Conservation (phyloP, 2,113 vertebrate species). For the Gnathonemus longibarbis region DNA sequence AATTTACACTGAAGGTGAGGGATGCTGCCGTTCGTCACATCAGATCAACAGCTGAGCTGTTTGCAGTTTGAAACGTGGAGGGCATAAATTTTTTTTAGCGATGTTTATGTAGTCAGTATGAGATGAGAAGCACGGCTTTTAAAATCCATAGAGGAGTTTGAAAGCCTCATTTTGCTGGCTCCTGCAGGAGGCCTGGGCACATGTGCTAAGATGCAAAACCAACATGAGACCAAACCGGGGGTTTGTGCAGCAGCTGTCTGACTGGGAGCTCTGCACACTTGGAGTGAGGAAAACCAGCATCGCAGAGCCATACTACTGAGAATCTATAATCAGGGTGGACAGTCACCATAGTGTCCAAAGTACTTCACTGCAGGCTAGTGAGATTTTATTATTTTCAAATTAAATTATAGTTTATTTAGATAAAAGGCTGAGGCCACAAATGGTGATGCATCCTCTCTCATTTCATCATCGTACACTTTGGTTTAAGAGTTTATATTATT, state of each 20-base stretch:
- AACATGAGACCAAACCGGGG: slow-evolving; percentile 63
- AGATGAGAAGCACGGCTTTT: neutral
- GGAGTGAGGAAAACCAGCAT: slow-evolving; percentile 52
- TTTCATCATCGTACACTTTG: neutral
- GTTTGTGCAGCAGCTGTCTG: slow-evolving; percentile 70
- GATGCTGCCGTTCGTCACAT: neutral
- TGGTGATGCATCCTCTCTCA: neutral
- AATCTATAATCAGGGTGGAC: neutral
- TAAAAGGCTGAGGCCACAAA: neutral
- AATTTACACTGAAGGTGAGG: slow-evolving; percentile 66
- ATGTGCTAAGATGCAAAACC: slow-evolving; percentile 62
- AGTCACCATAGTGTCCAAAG: neutral
- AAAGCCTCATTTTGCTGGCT: neutral
- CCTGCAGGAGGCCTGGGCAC: slow-evolving; percentile 68
- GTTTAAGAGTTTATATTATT: neutral
- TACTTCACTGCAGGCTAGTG: neutral
- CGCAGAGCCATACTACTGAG: slow-evolving; percentile 54
- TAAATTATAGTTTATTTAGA: neutral
- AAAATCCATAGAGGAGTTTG: neutral
- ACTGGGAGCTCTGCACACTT: slow-evolving; percentile 64
- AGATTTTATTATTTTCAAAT: neutral
- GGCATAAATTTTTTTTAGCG: neutral
- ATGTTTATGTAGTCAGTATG: neutral
- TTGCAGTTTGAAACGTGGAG: neutral
- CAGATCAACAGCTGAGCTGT: neutral